Evolutionary conservation across 2,888 invertebrate genomes (phyloP).

Genomic region (Catocala sponsa): DNA sequence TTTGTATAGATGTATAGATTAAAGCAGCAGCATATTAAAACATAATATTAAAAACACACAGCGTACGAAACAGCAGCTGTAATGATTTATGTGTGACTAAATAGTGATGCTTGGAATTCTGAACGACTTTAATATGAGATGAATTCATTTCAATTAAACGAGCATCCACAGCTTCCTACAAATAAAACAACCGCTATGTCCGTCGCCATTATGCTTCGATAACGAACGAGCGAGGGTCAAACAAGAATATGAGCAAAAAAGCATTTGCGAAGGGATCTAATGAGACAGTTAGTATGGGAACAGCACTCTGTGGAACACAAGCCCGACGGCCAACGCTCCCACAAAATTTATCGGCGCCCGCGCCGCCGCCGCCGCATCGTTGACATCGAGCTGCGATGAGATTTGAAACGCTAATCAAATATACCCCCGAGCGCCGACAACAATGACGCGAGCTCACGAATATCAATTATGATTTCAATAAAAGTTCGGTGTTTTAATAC

Average conservation of each 20-base stretch:
- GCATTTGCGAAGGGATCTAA: conserved; percentile 71
- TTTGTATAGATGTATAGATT: too few relatives aligned
- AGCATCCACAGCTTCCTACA: conserved; percentile 62
- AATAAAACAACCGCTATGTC: conserved; percentile 67
- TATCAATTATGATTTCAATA: conserved; percentile 42
- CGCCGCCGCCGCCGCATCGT: too few relatives aligned
- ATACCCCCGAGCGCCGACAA: conserved; percentile 45
- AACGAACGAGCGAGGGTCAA: conserved; percentile 72
- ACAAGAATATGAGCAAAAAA: conserved; percentile 72
- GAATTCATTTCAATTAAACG: conserved; percentile 69
- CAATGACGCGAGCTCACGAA: conserved; percentile 45
- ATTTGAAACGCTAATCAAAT: conserved; percentile 68
- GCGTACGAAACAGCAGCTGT: conserved; percentile 30
- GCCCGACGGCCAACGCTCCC: conserved; percentile 71
- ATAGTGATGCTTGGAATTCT: conserved; percentile 42
- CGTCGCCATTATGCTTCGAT: conserved; percentile 67
- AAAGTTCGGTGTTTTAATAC: conserved; percentile 43
- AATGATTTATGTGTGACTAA: conserved; percentile 35
- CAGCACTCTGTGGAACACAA: conserved; percentile 58
- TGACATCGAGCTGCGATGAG: conserved; percentile 63
- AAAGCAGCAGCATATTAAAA: conserved; percentile 1
- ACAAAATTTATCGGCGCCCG: conserved; percentile 65
- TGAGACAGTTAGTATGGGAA: conserved; percentile 70
- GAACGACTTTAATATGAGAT: conserved; percentile 50
- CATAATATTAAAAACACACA: conserved; percentile 4